phyloP scores from a whole-genome alignment of 2,797 vertebrate genomes.

The Hybognathus amarus region DNA sequence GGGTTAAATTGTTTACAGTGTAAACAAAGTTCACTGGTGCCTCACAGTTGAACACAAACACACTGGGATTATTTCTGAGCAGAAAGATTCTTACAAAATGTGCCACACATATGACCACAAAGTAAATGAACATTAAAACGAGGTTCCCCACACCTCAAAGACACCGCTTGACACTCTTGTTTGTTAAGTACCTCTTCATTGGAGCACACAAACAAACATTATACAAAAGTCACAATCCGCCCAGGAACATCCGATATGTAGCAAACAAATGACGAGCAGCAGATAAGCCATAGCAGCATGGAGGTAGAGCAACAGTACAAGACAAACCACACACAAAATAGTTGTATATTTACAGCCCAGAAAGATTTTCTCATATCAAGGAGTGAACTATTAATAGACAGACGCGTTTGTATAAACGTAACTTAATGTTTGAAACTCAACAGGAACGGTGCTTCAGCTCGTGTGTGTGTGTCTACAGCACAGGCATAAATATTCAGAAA shows the following conservation, averaged over 20 bases:
- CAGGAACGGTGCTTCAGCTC: constrained; percentile 53
- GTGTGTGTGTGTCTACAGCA: constrained; percentile 43
- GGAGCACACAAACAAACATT: constrained; percentile 47
- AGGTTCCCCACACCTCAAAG: constrained; percentile 53
- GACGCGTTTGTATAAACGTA: constrained; percentile 29
- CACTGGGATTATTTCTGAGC: background rate
- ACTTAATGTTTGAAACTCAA: constrained; percentile 43
- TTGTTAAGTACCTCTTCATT: constrained; percentile 68
- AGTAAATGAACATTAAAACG: constrained; percentile 66
- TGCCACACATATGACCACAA: background rate
- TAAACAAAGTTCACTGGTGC: constrained; percentile 3
- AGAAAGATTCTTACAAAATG: background rate
- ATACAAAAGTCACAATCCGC: constrained; percentile 46
- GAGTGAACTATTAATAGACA: constrained; percentile 41
- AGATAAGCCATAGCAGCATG: constrained; percentile 50
- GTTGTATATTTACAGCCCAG: constrained; percentile 33
- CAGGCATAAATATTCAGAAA: constrained; percentile 64
- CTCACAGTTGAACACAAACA: background rate
- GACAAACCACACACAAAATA: constrained; percentile 28
- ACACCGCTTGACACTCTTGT: constrained; percentile 37
- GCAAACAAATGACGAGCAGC: constrained; percentile 62
- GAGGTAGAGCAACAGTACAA: constrained; percentile 35
- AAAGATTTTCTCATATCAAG: constrained; percentile 27
- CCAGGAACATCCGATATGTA: constrained; percentile 65
- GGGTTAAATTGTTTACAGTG: background rate